Evolutionary conservation across 2,113 vertebrate species (phyloP), one percentile per base, ranked within the genome.

Genomic region (Ornithorhynchus anatinus): DNA sequence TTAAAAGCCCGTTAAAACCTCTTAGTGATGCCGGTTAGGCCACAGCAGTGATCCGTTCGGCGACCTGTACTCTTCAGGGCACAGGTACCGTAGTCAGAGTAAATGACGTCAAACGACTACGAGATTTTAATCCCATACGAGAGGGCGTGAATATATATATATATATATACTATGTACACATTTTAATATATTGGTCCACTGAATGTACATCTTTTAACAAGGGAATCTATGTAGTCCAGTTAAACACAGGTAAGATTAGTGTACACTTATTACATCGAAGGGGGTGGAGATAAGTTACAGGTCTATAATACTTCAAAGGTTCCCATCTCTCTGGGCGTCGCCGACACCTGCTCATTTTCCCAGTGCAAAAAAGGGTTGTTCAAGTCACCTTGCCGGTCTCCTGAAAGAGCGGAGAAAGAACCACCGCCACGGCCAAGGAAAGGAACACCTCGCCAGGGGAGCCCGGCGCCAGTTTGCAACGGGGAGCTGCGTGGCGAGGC

Each of bases 1-100:
- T 61, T 50, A 90, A 91, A 84, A 93, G 90, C 79, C 80, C 81
- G 84, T 93, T 93, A 94, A 93, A 94, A 93, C 89, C 94, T 92
- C 88, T 85, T 85, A 79, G 75, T 79, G 84, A 79, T 89, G 83
- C 82, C 77, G 75, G 87, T 86, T 75, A 92, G 83, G 80, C 85
- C 86, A 91, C 81, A 88, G 86, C 81, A 92, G 89, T 91, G 90
- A 83, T 91, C 90, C 88, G 79, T 76, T 89, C 90, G 84, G 88
- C 84, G 59, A 78, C 77, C 57, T 42, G 44, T 60, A 38, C 32
- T 70, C 54, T 81, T 69, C 59, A 79, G 90, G n/a, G 75, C 80
- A 86, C 64, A 91, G 85, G 86, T 83, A 76, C 70, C 81, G 77
- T 67, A 84, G 81, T 86, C 85, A 87, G 83, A 76, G 80, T 92